A percentile compares a stretch with the other conserved stretches of the same genome.
These are phyloP conservation scores for Eciton burchellii DNA, from an alignment of 1,140 invertebrate genomes.

Conservation along the genomic window DNA sequence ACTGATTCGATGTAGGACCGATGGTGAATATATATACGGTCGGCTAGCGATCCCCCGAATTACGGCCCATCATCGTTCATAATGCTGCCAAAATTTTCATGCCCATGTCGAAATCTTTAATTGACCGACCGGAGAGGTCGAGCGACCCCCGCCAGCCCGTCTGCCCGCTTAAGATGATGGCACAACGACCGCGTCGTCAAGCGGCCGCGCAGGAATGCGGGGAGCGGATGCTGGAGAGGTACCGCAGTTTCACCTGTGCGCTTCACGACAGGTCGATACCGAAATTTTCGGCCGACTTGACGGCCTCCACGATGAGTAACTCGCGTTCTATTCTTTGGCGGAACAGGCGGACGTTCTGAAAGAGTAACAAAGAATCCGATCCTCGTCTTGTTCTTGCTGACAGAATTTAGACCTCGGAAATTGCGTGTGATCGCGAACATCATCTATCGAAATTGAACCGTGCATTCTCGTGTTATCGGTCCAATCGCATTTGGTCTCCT, in stretches of 20 bases:
- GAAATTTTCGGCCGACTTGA: not conserved
- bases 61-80: conserved; percentile 45
- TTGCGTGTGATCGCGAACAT: not conserved
- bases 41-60: conserved; percentile 50
- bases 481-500: not conserved
- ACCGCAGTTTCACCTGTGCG: conserved; percentile 52
- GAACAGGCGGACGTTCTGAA: conserved; percentile 8
- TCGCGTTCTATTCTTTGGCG: conserved; percentile 37
- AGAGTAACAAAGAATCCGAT: not conserved
- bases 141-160: conserved; percentile 23
- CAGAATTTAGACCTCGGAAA: not conserved
- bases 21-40: conserved; percentile 69
- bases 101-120: conserved; percentile 62
- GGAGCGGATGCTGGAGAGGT: conserved; percentile 35
- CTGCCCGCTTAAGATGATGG: conserved; percentile 41
- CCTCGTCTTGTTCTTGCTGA: not conserved
- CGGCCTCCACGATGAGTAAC: not conserved
- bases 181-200: conserved; percentile 49
- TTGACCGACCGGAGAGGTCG: conserved; percentile 5
- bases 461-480: not conserved
- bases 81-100: conserved; percentile 61
- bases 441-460: not conserved
- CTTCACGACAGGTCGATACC: conserved; percentile 14
- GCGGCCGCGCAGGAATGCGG: conserved; percentile 55
- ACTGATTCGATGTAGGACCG: conserved; percentile 58